Percentiles rank a stretch among this genome's conserved stretches.
phyloP scores from a whole-genome alignment of 2,797 vertebrate species.

The Pangasius djambal region DNA sequence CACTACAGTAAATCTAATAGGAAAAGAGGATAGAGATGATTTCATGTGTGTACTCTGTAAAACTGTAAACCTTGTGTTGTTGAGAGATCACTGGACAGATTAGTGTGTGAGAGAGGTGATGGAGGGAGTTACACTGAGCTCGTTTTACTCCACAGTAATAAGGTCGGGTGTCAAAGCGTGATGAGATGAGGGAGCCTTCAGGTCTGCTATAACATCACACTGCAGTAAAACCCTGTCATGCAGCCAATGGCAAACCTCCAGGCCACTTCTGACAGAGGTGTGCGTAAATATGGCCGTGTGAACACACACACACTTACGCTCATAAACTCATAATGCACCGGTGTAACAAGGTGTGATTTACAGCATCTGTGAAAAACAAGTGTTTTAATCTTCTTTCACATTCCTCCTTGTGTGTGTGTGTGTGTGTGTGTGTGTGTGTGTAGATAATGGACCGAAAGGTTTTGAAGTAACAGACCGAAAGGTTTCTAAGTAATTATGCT shows the following conservation, averaged over 20 bases:
- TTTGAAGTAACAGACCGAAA: background rate
- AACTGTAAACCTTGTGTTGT: background rate
- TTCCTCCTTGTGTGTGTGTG: background rate
- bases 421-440: conserved; percentile 7
- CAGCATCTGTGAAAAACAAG: background rate
- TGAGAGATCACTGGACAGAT: background rate
- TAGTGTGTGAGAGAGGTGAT: background rate
- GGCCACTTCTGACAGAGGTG: conserved; percentile 4
- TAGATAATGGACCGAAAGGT: background rate
- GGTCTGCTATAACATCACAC: conserved; percentile 2
- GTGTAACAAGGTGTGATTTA: conserved; percentile 25
- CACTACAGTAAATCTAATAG: background rate
- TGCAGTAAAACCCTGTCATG: background rate
- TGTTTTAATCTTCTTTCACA: background rate
- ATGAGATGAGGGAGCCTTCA: background rate
- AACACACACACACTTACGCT: conserved; percentile 1
- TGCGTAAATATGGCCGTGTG: background rate
- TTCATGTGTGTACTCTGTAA: background rate
- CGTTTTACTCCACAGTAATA: background rate
- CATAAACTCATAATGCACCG: conserved; percentile 8
- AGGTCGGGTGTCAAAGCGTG: background rate
- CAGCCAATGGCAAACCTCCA: background rate
- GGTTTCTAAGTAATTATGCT: background rate
- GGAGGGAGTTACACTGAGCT: background rate
- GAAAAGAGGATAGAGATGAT: background rate